A percentile compares a stretch with the other conserved stretches of the same genome.
These are phyloP conservation scores for Cerastis rubricosa DNA, from an alignment of 2,888 invertebrate genomes.

Conservation along the genomic window DNA sequence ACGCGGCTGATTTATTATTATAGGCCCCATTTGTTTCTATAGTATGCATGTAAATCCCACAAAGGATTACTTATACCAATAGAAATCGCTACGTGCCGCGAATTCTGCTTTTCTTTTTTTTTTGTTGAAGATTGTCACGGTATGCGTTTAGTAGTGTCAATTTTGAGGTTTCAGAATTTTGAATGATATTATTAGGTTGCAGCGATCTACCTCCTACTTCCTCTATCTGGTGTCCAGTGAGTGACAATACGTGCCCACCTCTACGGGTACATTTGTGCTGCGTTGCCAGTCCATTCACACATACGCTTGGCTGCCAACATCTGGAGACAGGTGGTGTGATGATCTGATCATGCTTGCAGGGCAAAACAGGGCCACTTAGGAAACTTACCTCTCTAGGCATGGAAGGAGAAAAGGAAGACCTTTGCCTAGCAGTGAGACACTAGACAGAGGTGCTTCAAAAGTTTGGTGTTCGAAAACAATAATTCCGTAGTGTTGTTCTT, in stretches of 20 bases:
- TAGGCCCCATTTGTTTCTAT: conserved; percentile 75
- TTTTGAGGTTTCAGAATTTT: not conserved
- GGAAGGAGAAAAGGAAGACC: not conserved
- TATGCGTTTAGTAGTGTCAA: not conserved
- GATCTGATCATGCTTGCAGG: not conserved
- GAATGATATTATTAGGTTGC: not conserved
- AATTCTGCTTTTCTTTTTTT: conserved; percentile 55
- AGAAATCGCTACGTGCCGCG: conserved; percentile 67
- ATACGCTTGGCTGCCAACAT: not conserved
- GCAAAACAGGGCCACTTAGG: not conserved
- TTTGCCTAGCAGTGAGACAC: not conserved
- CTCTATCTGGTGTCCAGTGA: too few species aligned
- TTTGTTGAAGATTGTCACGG: conserved; percentile 35
- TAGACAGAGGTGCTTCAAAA: not conserved
- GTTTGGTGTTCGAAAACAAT: too few species aligned
- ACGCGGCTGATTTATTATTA: conserved; percentile 78
- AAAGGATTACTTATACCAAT: conserved; percentile 71
- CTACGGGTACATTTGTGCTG: not conserved
- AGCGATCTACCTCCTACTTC: not conserved
- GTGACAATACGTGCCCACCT: not conserved
- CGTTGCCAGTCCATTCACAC: not conserved
- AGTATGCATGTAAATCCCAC: conserved; percentile 71
- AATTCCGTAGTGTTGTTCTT: not conserved
- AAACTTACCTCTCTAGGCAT: too few species aligned
- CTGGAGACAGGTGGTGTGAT: not conserved